Percentiles rank a stretch among this genome's conserved stretches.
Evolutionary conservation across 2,113 vertebrate genomes (phyloP).

Genomic region (Gallinago jamesoni): DNA sequence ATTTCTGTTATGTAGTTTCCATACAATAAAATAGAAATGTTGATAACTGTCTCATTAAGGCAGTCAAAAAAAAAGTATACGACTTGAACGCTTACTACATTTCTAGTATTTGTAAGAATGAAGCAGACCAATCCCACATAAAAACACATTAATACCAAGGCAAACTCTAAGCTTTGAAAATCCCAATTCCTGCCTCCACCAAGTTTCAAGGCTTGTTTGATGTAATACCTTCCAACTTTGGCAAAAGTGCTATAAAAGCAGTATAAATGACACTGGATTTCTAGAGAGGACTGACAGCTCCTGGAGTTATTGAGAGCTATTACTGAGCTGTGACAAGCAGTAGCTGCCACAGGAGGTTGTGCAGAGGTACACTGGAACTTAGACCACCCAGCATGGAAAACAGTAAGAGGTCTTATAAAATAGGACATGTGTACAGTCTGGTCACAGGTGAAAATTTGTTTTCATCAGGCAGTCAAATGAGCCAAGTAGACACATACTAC

Average conservation of each 20-base stretch:
- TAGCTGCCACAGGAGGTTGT: background rate
- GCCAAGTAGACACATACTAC: background rate
- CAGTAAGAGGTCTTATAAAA: background rate
- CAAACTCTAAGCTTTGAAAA: background rate
- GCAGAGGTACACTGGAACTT: background rate
- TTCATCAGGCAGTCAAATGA: background rate
- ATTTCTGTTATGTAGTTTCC: background rate
- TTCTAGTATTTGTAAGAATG: background rate
- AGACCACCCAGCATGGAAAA: background rate
- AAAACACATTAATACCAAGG: background rate
- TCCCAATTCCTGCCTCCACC: background rate
- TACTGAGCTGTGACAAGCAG: background rate
- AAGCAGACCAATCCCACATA: background rate
- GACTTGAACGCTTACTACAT: background rate
- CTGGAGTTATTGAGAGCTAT: background rate
- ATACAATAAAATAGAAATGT: background rate
- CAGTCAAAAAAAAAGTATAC: background rate
- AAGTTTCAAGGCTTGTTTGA: background rate
- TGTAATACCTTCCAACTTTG: fast-evolving
- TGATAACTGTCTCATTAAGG: background rate
- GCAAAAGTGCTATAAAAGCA: background rate
- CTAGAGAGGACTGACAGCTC: background rate
- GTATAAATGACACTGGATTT: fast-evolving
- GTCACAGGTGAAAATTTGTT: background rate
- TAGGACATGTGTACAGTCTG: fast-evolving